Evolutionary conservation across 2,888 invertebrate species (phyloP), one percentile per base, ranked within the genome.

Genomic region (Meloe dianella): DNA sequence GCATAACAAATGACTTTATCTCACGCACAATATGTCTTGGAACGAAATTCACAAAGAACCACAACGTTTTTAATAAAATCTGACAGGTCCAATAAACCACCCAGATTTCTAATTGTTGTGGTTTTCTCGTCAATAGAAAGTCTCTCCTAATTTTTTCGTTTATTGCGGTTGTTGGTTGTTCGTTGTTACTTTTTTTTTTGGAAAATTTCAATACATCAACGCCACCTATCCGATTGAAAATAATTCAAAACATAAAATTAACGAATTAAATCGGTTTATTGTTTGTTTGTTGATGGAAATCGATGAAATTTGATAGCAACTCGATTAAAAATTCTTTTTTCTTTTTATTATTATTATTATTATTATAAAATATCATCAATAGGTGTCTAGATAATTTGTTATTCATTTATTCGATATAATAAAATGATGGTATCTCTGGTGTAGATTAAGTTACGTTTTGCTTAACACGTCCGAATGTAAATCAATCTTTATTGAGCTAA

Each of bases 381-480:
- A 24, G 54, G 12, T 54, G 54, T 54, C 54, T 27, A 24, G 14
- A 54, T 54, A 54, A 54, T 54, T 54, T 54, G 54, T 54, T 54
- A 54, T 54, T 54, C 54, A 54, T 54, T 54, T 24, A 54, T 54
- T 14, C 27, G 12, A 54, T 54, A n/a, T n/a, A 10, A 22, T 54
- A 47, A 47, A 20, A 47, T 54, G 24, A 24, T 12, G 1, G 9
- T 54, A 20, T 20, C 47, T 20, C 7, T 22, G 3, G 24, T n/a
- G 60, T n/a, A 60, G n/a, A 60, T 60, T 60, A 60, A 60, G 38
- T 60, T 60, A 60, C 60, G 38, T n/a, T n/a, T n/a, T 35, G 38
- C 38, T 60, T 60, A 59, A 59, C 20, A 38, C 14, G 38, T 30
- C 24, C 20, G 9, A 24, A 41, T 60, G 27, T n/a, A 27, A 41